These are phyloP conservation scores for Nasalis larvatus DNA, from an alignment of 2,113 vertebrate species.

Conservation along the genomic window DNA sequence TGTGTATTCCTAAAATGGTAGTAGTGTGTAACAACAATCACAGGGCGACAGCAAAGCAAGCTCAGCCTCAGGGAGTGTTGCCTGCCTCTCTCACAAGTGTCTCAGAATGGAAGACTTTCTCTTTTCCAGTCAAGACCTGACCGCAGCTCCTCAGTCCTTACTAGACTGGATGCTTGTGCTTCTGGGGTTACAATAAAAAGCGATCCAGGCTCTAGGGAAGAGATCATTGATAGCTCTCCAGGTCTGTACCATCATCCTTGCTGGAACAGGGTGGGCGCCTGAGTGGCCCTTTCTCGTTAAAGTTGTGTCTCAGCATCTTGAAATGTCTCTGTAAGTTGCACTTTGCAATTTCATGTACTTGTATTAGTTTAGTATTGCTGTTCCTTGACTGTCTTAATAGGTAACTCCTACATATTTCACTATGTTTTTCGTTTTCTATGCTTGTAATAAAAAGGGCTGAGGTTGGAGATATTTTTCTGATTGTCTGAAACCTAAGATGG, in stretches of 20 bases:
- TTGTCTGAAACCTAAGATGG: background rate
- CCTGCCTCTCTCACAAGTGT: background rate
- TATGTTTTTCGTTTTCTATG: background rate
- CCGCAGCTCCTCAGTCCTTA: background rate
- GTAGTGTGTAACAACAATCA: background rate
- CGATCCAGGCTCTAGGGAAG: background rate
- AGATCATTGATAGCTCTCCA: background rate
- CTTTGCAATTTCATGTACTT: background rate
- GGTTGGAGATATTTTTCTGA: background rate
- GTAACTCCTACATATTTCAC: background rate
- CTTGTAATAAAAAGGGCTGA: background rate
- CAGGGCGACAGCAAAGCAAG: background rate
- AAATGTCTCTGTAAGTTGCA: background rate
- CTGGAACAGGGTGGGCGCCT: background rate
- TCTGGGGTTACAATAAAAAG: background rate
- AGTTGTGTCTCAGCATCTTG: constrained; percentile 1
- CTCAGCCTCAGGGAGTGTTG: background rate
- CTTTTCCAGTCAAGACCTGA: background rate
- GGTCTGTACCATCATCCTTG: background rate
- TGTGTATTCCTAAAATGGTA: constrained; percentile 6
- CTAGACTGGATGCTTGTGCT: background rate
- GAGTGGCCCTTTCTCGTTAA: background rate
- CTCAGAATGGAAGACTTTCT: background rate
- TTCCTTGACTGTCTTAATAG: background rate
- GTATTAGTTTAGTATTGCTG: background rate